Evolutionary conservation across 1,140 invertebrate genomes (phyloP), one percentile per base, ranked within the genome.

Genomic region (Potamilus streckersoni): DNA sequence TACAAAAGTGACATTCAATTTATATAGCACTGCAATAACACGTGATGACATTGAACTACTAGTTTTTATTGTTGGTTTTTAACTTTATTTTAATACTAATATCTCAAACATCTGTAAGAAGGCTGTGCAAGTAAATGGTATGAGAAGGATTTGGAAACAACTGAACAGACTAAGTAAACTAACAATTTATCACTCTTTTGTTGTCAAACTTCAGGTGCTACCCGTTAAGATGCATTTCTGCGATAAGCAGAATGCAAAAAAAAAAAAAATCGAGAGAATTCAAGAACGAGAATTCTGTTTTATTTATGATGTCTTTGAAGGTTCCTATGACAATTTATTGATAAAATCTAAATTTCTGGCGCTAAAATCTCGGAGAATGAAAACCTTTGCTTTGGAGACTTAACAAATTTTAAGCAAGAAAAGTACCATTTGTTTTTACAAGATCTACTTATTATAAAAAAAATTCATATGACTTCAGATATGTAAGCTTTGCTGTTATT

Each of bases 41-140:
- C 74, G 69, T 73, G 78, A 79, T 63, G 73, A 79, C 5, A 71
- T 76, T 14, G 72, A 75, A 74, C 59, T 79, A 14, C 65, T 69
- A 49, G 60, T 66, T 64, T 62, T 73, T 61, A 62, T 59, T 69
- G 69, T 79, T 63, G 72, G 76, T 75, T 75, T 66, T 69, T 69
- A 61, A 23, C 63, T 79, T 15, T 69, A 75, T 61, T 74, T 67
- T 68, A 60, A 74, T 61, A 58, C n/a, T 20, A 71, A 79, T 65
- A 72, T 68, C 20, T 62, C 23, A 31, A 74, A 27, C 31, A 66
- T 74, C 15, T 79, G 69, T 63, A 71, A 68, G 27, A 78, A 77
- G 65, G 70, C 70, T 59, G n/a, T 49, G 56, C 74, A 76, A 62
- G 19, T 76, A 19, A 75, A 75, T 69, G 55, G 72, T 31, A 3